Percentiles rank a stretch among this genome's conserved stretches.
Conservation (phyloP, 2,797 vertebrate genomes). For the Telmatherina bonti region DNA sequence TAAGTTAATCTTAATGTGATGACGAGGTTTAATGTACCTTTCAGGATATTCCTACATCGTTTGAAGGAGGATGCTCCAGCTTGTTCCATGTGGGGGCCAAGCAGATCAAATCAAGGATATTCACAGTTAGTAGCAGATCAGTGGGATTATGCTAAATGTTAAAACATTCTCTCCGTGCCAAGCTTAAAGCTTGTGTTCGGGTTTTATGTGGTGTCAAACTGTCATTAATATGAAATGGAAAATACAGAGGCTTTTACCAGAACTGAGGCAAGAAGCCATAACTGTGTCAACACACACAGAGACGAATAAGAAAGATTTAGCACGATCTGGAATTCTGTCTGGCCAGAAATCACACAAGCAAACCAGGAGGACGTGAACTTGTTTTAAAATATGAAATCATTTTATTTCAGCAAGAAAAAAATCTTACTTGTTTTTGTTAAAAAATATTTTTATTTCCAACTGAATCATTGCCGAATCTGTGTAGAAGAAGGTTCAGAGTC, state of each 20-base stretch:
- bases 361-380: neutral
- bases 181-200: neutral
- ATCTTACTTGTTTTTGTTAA: neutral
- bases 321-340: neutral
- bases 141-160: neutral
- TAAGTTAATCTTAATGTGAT: neutral
- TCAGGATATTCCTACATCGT: neutral
- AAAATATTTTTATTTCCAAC: no score
- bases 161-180: conserved; percentile 9
- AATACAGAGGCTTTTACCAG: neutral
- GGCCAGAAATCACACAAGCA: neutral
- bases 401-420: neutral
- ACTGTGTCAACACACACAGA: no score
- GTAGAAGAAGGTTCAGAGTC: neutral
- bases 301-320: neutral
- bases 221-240: neutral
- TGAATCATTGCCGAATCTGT: conserved; percentile 5
- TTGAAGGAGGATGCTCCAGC: neutral
- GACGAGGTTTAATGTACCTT: conserved; percentile 9
- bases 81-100: neutral
- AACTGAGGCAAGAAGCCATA: neutral
- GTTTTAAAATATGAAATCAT: neutral
- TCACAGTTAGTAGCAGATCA: conserved; percentile 6
- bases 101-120: neutral
- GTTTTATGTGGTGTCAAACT: neutral